Evolutionary conservation across 2,113 vertebrate species (phyloP).

Genomic region (Tachysurus fulvidraco): DNA sequence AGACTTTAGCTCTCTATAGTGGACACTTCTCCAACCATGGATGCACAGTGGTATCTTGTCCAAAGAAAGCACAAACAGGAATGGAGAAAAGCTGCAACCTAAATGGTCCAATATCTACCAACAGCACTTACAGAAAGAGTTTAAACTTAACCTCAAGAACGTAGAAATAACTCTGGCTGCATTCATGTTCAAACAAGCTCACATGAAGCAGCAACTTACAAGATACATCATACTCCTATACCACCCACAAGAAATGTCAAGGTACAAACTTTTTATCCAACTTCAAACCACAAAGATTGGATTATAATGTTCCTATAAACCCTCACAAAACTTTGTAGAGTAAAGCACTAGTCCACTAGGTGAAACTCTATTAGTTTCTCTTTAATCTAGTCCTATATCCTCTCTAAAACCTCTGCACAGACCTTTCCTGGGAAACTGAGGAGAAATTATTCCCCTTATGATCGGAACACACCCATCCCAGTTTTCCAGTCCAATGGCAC

Average conservation of each 20-base stretch:
- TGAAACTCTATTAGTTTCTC: neutral
- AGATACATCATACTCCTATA: neutral
- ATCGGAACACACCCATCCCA: neutral
- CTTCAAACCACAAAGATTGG: neutral
- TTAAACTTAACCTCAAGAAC: neutral
- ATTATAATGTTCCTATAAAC: neutral
- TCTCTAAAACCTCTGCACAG: neutral
- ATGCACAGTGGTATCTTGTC: neutral
- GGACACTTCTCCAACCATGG: neutral
- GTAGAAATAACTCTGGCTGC: neutral
- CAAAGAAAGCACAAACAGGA: neutral
- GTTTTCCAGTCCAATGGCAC: neutral
- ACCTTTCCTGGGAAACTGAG: neutral
- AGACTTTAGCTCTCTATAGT: neutral
- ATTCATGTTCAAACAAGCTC: neutral
- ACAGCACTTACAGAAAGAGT: neutral
- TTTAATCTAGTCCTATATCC: neutral
- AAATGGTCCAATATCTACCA: neutral
- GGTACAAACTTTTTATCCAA: neutral
- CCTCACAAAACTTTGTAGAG: neutral
- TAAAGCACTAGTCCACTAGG: neutral
- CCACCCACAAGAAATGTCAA: neutral
- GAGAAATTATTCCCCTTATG: neutral
- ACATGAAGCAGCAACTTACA: neutral
- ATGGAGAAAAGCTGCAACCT: neutral